phyloP scores from a whole-genome alignment of 2,888 invertebrate genomes.

The Dascillus cervinus region DNA sequence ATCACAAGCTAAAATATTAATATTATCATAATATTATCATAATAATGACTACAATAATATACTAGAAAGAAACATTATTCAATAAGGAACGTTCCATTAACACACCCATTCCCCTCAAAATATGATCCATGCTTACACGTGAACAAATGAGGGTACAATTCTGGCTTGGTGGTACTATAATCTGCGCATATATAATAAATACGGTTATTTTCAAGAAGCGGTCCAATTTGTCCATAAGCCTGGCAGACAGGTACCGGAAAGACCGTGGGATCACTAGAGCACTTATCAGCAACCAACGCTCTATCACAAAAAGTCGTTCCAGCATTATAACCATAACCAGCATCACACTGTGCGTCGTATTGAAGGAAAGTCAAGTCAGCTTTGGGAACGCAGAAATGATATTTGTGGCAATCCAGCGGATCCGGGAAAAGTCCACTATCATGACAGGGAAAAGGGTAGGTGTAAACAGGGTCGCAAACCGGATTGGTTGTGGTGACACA shows the following conservation, averaged over 20 bases:
- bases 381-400: not conserved
- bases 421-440: not conserved
- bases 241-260: slow-evolving; percentile 9
- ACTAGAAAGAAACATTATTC: too few relatives aligned
- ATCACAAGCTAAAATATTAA: too few relatives aligned
- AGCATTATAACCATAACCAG: slow-evolving; percentile 1
- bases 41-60: too few relatives aligned
- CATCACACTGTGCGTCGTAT: not conserved
- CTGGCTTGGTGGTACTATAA: not conserved
- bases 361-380: not conserved
- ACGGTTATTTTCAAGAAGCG: slow-evolving; percentile 6
- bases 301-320: slow-evolving; percentile 3
- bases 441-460: not conserved
- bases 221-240: slow-evolving; percentile 5
- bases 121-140: slow-evolving; percentile 8
- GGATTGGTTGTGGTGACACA: not conserved
- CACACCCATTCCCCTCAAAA: slow-evolving; percentile 6
- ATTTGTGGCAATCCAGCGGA: not conserved
- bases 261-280: not conserved
- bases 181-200: slow-evolving; percentile 13
- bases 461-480: not conserved
- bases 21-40: too few relatives aligned
- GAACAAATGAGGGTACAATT: slow-evolving; percentile 9
- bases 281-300: not conserved
- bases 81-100: too few relatives aligned